Base-by-base conservation (phyloP, 2,797 vertebrate species). In the Acomys russatus region DNA sequence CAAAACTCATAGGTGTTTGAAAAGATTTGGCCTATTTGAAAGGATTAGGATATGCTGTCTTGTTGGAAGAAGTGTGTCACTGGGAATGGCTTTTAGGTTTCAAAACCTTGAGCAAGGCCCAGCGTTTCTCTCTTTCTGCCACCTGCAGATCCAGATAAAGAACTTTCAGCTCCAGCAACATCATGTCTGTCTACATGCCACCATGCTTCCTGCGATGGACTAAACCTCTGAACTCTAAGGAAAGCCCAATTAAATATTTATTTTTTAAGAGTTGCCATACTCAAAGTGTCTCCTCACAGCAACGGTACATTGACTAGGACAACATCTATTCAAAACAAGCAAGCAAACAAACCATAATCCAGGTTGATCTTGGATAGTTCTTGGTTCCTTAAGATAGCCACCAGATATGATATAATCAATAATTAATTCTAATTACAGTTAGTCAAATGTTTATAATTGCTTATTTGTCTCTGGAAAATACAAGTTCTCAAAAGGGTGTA, bases 381-480 rank as follows among this genome's bases (percentile, higher is more conserved):
- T 61, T 90, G 76, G 11, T 73, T 90, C 82, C 38, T 91, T 86
- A 80, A 91, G 20, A n/a, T 44, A 44, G 44, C 44, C 44, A 44
- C 44, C 44, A 44, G 44, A 44, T 44, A 44, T 44, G 44, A 44
- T 44, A 44, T 44, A 44, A 44, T 44, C 44, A 44, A 44, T n/a
- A 30, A 66, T 51, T 92, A 92, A 76, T 56, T 94, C 86, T 68
- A 94, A 89, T 82, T 86, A 78, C 4, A 82, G 6, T 56, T 68
- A 89, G 59, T 78, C 78, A 44, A 54, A 92, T 23, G 85, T 82
- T 92, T 94, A 59, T n/a, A 83, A 74, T 77, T 73, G 17, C n/a
- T 89, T 92, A 82, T 86, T 74, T 91, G 88, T 4, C 33, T 70
- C n/a, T n/a, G 59, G 30, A 89, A 96, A 95, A 79, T 90, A 22